Evolutionary conservation across 2,888 invertebrate genomes (phyloP), one percentile per base, ranked within the genome.

Genomic region (Stenodema calcarata): DNA sequence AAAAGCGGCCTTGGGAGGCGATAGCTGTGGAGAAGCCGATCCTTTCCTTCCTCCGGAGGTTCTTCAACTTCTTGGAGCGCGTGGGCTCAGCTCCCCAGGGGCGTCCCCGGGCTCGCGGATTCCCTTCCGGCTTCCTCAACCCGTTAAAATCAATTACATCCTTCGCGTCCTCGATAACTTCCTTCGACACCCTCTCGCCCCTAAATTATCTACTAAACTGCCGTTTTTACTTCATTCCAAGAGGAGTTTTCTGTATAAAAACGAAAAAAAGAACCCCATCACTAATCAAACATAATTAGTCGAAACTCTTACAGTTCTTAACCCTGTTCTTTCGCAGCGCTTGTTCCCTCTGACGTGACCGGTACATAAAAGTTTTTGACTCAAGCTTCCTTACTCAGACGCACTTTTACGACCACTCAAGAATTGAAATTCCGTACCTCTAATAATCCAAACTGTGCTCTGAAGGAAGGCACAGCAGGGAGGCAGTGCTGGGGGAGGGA

Each of bases 131-230:
- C 78, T 78, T 78, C 78, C 78, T 47, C 78, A 78, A 18, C 18
- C 44, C 78, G 78, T 62, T 78, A 44, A 78, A 78, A 78, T 78
- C 78, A 78, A 78, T 78, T 78, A 76, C 18, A 76, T 76, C 76
- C 76, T 76, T 35, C 30, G n/a, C 50, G 62, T 62, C 62, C 62
- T 62, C 62, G 62, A 62, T 23, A 62, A 23, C 62, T 62, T 62
- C 62, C n/a, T 11, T 23, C 62, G 62, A 4, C 62, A 62, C 23
- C 62, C 62, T 62, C 62, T 23, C 62, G 62, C 27, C 62, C n/a
- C 62, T 62, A 62, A 62, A 62, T 62, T 0, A 18, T 23, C 62
- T 0, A 62, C 62, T 47, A 47, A 47, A 47, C 47, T 47, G 47
- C 12, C 12, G 16, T 47, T 47, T 47, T 47, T 47, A 7, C 47